Evolutionary conservation across 2,113 vertebrate species (phyloP).

Genomic region (Baryphthengus martii): DNA sequence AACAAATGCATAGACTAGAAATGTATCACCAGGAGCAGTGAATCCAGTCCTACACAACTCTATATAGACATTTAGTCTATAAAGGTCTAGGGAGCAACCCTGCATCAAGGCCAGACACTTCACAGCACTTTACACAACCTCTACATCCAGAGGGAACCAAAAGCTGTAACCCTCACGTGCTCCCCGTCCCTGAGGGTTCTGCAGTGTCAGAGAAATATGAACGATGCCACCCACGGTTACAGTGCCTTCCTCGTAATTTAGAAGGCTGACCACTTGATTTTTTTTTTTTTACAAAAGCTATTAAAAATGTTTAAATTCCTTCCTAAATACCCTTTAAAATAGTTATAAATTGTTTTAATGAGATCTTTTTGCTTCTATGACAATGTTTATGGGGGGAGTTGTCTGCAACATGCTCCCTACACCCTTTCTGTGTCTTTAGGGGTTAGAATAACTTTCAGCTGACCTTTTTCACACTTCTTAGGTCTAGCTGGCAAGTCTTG

Average conservation of each 20-base stretch:
- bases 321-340: neutral
- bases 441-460: neutral
- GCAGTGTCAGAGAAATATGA: neutral
- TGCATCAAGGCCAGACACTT: neutral
- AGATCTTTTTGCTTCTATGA: neutral
- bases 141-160: neutral
- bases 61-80: neutral
- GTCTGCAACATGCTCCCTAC: neutral
- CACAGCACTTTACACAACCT: neutral
- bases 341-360: neutral
- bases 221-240: neutral
- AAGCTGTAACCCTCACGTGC: neutral
- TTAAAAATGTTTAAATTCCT: neutral
- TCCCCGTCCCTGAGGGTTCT: neutral
- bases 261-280: neutral
- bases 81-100: neutral
- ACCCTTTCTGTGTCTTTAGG: neutral
- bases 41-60: neutral
- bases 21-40: neutral
- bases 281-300: neutral
- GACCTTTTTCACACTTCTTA: neutral
- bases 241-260: neutral
- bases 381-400: neutral
- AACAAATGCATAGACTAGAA: neutral
- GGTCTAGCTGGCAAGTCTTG: neutral